Evolutionary conservation across 2,797 vertebrate genomes (phyloP).

Genomic region (Amphiprion clarkii): DNA sequence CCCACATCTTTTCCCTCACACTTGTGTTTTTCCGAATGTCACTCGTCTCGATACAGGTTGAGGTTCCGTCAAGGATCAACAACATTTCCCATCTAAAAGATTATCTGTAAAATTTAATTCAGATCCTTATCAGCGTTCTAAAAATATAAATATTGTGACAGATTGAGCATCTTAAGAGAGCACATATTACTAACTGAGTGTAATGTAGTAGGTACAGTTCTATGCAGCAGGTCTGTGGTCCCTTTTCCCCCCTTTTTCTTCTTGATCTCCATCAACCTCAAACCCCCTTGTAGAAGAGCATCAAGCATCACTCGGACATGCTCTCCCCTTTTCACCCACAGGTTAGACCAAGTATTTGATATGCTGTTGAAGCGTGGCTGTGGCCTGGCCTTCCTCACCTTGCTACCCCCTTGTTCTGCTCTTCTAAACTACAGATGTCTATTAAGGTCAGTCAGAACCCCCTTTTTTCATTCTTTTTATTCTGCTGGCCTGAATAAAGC

Average conservation of each 20-base stretch:
- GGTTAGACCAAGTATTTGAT: constrained; percentile 58
- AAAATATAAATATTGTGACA: constrained; percentile 8
- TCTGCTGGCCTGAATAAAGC: constrained; percentile 20
- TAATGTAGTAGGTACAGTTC: not conserved
- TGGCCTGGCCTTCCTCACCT: constrained; percentile 63
- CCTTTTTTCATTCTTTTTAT: not conserved
- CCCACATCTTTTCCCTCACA: constrained; percentile 36
- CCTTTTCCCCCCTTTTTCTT: not conserved
- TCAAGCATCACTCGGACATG: constrained; percentile 47
- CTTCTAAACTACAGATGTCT: constrained; percentile 57
- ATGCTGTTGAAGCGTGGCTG: constrained; percentile 53
- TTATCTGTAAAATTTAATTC: constrained; percentile 51
- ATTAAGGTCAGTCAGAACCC: constrained; percentile 50
- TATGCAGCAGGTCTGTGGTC: not conserved
- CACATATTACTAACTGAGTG: constrained; percentile 33
- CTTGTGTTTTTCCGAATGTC: constrained; percentile 67
- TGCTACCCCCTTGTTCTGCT: constrained; percentile 57
- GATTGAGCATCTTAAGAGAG: constrained; percentile 9
- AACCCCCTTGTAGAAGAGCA: constrained; percentile 34
- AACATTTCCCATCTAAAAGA: constrained; percentile 34
- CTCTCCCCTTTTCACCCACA: constrained; percentile 52
- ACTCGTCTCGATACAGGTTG: constrained; percentile 46
- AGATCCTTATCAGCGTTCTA: constrained; percentile 36
- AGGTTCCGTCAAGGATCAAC: constrained; percentile 43
- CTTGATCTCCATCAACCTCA: constrained; percentile 60